Percentiles rank a stretch among this genome's conserved stretches.
Conservation (phyloP, 2,113 vertebrate species). For the Elephas maximus region DNA sequence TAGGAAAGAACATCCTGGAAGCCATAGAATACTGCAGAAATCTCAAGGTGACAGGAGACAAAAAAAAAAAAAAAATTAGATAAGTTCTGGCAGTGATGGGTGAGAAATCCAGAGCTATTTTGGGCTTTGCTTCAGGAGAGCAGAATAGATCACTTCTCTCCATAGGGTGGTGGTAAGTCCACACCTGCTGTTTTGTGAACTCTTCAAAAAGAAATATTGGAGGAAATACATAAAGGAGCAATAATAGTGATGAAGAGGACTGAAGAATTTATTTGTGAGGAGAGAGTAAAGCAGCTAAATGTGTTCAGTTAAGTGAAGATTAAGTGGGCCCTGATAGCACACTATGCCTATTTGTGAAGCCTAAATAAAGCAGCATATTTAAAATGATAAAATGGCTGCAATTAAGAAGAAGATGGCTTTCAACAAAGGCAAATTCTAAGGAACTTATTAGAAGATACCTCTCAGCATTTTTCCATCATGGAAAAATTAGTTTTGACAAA, state of each 20-base stretch:
- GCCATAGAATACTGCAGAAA: neutral
- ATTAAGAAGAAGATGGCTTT: neutral
- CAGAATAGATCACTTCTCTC: neutral
- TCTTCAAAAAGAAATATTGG: neutral
- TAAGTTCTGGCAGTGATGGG: neutral
- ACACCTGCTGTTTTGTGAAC: neutral
- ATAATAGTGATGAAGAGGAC: neutral
- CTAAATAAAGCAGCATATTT: neutral
- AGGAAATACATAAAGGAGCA: conserved; percentile 15
- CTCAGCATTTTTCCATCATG: neutral
- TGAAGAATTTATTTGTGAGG: conserved; percentile 14
- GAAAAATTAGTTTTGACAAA: neutral
- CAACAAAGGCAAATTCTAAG: neutral
- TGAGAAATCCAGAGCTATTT: neutral
- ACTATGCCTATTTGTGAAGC: neutral
- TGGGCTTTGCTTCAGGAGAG: neutral
- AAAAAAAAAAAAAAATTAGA: neutral
- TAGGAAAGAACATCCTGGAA: neutral
- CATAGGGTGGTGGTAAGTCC: neutral
- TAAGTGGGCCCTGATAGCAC: neutral
- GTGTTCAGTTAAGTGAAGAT: conserved; percentile 41
- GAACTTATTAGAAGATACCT: neutral
- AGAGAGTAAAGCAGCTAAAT: conserved; percentile 42
- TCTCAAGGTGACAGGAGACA: neutral
- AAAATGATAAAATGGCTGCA: neutral